Evolutionary conservation across 2,888 invertebrate species (phyloP), one percentile per base, ranked within the genome.

Genomic region (Mesoligia furuncula): DNA sequence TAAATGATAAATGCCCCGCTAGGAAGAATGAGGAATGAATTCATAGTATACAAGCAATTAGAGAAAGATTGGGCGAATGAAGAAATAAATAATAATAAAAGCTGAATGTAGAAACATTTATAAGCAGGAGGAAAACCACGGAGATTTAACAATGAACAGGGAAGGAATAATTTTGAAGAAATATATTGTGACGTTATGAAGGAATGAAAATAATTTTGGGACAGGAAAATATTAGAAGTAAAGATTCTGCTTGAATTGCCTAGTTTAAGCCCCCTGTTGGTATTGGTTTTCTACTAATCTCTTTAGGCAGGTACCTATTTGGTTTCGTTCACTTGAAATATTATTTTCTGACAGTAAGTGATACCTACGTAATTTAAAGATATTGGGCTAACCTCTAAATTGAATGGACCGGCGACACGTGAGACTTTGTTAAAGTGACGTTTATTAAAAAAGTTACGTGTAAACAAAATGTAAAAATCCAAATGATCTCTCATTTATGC

Each of bases 11-110:
- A 36, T n/a, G 15, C 2, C 48, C 42, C 11, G 0, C 31, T 20
- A 20, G 11, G 4, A 36, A 57, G 17, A 45, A 62, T 36, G 13
- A 45, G 54, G 15, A n/a, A 57, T n/a, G 6, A 13, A 31, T 24
- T 64, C 27, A 13, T 20, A 0, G 15, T 81, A 57, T n/a, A 48
- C 13, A 27, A 57, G 54, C 45, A 57, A 57, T 81, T 57, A 39
- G 13, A 75, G 13, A 64, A 36, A 54, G 0, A 73, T 73, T 73
- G 5, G 13, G n/a, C 13, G 36, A 81, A 81, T 74, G 6, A 7
- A 64, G 17, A 48, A 45, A 39, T 54, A 64, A 45, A 80, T 61
- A 45, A 27, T 61, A 51, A 54, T n/a, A 64, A 51, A 72, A 64
- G 27, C 36, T 27, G 7, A 31, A 51, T 2, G 13, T n/a, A 45